phyloP scores from a whole-genome alignment of 2,888 invertebrate genomes.

The Entomobrya proxima region DNA sequence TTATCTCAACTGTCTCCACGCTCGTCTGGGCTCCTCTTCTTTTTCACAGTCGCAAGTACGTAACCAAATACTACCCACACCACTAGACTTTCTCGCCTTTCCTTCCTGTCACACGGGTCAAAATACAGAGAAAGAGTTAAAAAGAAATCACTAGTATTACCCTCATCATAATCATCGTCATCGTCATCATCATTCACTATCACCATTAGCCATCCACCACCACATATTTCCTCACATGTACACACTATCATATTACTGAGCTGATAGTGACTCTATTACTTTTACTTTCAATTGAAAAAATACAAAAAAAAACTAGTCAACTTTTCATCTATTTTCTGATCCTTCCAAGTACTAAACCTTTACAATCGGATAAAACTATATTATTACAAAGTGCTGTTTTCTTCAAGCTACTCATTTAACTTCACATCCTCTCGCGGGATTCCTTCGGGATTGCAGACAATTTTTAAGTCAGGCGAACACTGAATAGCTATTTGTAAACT shows the following conservation, averaged over 20 bases:
- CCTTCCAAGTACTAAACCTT: too few relatives aligned
- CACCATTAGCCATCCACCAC: neutral
- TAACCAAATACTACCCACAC: neutral
- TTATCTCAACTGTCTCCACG: conserved; percentile 61
- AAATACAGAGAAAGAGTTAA: conserved; percentile 11
- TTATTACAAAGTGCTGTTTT: neutral
- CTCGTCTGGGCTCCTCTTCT: conserved; percentile 27
- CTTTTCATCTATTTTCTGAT: neutral
- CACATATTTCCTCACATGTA: neutral
- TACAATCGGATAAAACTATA: too few relatives aligned
- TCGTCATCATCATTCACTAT: neutral
- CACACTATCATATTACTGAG: conserved; percentile 13
- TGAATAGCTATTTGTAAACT: neutral
- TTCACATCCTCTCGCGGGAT: neutral
- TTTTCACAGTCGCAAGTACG: conserved; percentile 39
- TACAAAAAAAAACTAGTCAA: neutral
- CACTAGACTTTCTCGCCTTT: neutral
- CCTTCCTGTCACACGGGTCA: neutral
- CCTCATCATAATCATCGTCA: conserved; percentile 5
- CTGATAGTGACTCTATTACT: neutral
- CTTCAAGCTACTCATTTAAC: neutral
- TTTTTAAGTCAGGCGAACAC: neutral
- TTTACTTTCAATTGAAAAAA: neutral
- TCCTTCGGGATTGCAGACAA: neutral
- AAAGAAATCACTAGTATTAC: conserved; percentile 43